These are phyloP conservation scores for rabbit (Oryctolagus cuniculus) DNA, from an alignment of 2,113 vertebrate genomes.

Conservation along the genomic window DNA sequence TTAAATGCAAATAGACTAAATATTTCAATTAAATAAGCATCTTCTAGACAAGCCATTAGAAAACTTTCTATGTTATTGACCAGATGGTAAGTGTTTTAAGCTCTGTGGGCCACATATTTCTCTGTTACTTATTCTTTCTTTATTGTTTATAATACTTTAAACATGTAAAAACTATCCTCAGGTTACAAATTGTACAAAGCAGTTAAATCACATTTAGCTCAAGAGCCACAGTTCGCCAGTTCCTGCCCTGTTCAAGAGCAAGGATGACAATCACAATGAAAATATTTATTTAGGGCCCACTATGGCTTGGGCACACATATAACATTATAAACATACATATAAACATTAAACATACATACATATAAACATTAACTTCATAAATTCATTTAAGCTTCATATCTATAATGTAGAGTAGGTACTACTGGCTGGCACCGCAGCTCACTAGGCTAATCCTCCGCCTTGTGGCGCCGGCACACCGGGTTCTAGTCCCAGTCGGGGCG, in stretches of 20 bases:
- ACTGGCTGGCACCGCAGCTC: too few species aligned
- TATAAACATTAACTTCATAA: too few species aligned
- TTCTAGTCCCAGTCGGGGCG: too few species aligned
- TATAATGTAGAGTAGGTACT: too few species aligned
- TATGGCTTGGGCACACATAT: not conserved
- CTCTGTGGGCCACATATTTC: not conserved
- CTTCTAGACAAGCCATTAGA: not conserved
- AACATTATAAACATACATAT: too few species aligned
- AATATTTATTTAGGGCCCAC: not conserved
- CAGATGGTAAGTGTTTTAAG: not conserved
- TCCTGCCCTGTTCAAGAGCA: not conserved
- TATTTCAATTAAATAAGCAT: conserved; percentile 3
- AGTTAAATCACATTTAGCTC: not conserved
- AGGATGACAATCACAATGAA: not conserved
- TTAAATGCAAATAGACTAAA: conserved; percentile 29
- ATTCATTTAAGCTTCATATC: too few species aligned
- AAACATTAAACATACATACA: too few species aligned
- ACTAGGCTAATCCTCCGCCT: too few species aligned
- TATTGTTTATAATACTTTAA: not conserved
- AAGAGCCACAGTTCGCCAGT: not conserved
- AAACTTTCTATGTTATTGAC: not conserved
- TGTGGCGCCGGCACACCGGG: too few species aligned
- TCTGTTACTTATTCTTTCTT: not conserved
- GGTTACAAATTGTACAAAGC: not conserved
- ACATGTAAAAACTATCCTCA: not conserved